Percentiles rank a stretch among this genome's conserved stretches.
Conservation (phyloP, 2,888 invertebrate species). For the Lithophane semibrunnea region DNA sequence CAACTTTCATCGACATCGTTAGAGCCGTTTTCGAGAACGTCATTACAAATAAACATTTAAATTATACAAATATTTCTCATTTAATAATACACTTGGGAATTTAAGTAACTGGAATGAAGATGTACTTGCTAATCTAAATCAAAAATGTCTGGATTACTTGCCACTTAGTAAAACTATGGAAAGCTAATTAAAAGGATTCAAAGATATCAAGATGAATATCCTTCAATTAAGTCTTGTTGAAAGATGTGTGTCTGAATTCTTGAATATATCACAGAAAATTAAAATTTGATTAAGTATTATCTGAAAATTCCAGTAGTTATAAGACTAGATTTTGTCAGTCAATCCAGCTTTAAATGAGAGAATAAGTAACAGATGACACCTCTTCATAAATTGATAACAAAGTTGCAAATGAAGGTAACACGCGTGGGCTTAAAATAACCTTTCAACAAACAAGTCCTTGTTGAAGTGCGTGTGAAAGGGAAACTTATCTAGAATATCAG, state of each 20-base stretch:
- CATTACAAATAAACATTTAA: too few species aligned
- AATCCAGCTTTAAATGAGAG: not conserved
- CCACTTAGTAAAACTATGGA: not conserved
- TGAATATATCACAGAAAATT: not conserved
- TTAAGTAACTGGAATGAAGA: constrained; percentile 6
- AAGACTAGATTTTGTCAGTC: not conserved
- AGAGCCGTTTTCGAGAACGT: too few species aligned
- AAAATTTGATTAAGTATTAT: not conserved
- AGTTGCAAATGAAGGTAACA: not conserved
- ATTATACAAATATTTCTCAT: too few species aligned
- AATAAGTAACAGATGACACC: not conserved
- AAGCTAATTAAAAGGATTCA: not conserved
- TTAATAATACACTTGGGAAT: not conserved
- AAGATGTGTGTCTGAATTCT: not conserved
- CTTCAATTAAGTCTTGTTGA: not conserved
- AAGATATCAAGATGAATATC: not conserved
- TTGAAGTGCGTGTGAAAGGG: constrained; percentile 48
- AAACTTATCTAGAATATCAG: constrained; percentile 52
- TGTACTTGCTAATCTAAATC: not conserved
- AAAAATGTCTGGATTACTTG: constrained; percentile 3
- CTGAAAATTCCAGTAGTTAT: not conserved
- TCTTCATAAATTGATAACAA: not conserved
- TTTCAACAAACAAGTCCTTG: not conserved
- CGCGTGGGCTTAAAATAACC: not conserved
- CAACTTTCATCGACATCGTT: too few species aligned